Conservation (phyloP, 1,140 invertebrate species). For the Pseudomyrmex dendroicus region DNA sequence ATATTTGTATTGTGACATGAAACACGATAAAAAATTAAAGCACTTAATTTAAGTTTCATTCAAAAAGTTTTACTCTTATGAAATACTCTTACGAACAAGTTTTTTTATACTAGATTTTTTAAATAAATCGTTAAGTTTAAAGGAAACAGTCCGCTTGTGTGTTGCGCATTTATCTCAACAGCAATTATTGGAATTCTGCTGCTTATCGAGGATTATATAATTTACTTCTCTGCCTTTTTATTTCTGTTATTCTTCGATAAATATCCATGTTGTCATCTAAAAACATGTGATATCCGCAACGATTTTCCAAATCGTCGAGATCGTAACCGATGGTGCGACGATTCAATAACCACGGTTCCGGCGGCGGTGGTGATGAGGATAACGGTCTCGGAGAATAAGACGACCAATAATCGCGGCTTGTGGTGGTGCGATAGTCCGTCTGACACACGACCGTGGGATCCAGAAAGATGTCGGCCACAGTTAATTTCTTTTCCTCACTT, state of each 20-base stretch:
- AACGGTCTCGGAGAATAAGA: constrained; percentile 56
- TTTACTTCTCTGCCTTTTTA: constrained; percentile 66
- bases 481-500: constrained; percentile 39
- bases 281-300: constrained; percentile 66
- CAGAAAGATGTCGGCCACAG: constrained; percentile 54
- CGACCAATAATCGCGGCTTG: constrained; percentile 61
- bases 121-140: not conserved
- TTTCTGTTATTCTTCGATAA: constrained; percentile 64
- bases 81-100: not conserved
- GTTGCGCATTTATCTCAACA: not conserved
- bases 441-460: constrained; percentile 32
- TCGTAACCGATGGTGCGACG: constrained; percentile 71
- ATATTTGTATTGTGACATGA: constrained; percentile 4
- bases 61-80: constrained; percentile 7
- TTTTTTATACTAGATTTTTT: not conserved
- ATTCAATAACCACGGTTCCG: constrained; percentile 69
- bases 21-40: constrained; percentile 15
- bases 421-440: constrained; percentile 68
- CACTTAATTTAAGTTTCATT: not conserved
- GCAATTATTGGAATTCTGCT: not conserved
- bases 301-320: constrained; percentile 64
- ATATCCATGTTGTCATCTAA: constrained; percentile 75
- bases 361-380: constrained; percentile 25
- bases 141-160: too few species aligned
- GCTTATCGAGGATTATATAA: not conserved